phyloP scores from a whole-genome alignment of 2,797 vertebrate species.

The Adrianichthys oophorus region DNA sequence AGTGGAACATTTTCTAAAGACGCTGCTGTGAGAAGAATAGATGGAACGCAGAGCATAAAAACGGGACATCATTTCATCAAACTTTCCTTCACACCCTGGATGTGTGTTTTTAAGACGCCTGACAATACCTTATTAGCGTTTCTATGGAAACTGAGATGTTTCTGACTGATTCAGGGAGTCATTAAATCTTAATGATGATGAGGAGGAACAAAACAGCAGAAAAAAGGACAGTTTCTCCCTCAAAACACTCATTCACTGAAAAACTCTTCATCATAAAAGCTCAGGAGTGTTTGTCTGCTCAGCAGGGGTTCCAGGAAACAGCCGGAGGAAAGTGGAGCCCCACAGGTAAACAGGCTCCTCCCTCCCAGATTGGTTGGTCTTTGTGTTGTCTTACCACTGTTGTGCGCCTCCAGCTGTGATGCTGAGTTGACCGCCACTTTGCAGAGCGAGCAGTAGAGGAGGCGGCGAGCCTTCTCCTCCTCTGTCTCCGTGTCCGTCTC shows the following conservation, averaged over 20 bases:
- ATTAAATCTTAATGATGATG: slow-evolving; percentile 1
- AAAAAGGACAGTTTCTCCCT: slow-evolving; percentile 7
- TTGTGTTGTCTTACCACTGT: slow-evolving; percentile 85
- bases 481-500: slow-evolving; percentile 85
- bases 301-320: background rate
- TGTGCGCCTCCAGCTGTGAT: slow-evolving; percentile 97
- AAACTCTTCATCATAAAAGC: background rate
- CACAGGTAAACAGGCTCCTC: no score
- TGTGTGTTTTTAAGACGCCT: slow-evolving; percentile 2
- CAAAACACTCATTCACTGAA: slow-evolving; percentile 4
- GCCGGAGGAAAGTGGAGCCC: background rate
- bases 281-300: background rate
- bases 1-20: slow-evolving; percentile 15
- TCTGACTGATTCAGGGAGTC: slow-evolving; percentile 1
- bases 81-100: no score
- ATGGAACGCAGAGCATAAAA: background rate
- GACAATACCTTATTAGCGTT: slow-evolving; percentile 8
- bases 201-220: slow-evolving; percentile 5
- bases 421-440: slow-evolving; percentile 98
- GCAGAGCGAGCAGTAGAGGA: slow-evolving; percentile 98
- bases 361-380: no score
- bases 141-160: background rate
- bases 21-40: slow-evolving; percentile 2
- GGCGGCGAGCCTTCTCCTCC: slow-evolving; percentile 92
- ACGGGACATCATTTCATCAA: no score